A percentile compares a stretch with the other conserved stretches of the same genome.
These are phyloP conservation scores for Lepidocolaptes lacrymiger DNA, from an alignment of 2,797 vertebrate genomes.

Conservation along the genomic window DNA sequence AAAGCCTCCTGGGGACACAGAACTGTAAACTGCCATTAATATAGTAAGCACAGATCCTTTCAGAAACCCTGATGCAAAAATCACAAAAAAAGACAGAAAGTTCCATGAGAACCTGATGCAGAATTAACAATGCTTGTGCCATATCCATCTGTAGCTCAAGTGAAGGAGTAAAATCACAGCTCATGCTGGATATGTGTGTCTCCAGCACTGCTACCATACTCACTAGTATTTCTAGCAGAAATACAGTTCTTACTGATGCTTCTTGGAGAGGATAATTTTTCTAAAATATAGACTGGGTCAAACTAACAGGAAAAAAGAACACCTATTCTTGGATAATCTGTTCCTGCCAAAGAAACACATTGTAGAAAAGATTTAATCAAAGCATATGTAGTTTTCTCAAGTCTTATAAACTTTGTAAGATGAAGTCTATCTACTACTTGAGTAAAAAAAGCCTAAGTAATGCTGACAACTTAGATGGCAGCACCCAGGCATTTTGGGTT, in stretches of 20 bases:
- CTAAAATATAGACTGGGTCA: not conserved
- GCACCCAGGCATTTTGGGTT: not conserved
- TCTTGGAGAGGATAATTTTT: not conserved
- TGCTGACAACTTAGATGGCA: not conserved
- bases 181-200: not conserved
- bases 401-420: not conserved
- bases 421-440: not conserved
- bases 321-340: not conserved
- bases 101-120: not conserved
- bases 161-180: not conserved
- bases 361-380: not conserved
- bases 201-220: not conserved
- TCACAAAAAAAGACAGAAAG: not conserved
- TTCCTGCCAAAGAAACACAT: not conserved
- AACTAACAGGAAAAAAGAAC: not conserved
- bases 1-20: not conserved
- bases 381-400: not conserved
- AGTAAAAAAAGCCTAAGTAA: not conserved
- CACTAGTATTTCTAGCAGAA: not conserved
- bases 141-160: not conserved
- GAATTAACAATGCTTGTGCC: not conserved
- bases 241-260: not conserved
- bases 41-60: constrained; percentile 13
- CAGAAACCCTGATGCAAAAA: not conserved
- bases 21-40: not conserved